Evolutionary conservation across 1,140 invertebrate genomes (phyloP).

Genomic region (Hypothenemus hampei): DNA sequence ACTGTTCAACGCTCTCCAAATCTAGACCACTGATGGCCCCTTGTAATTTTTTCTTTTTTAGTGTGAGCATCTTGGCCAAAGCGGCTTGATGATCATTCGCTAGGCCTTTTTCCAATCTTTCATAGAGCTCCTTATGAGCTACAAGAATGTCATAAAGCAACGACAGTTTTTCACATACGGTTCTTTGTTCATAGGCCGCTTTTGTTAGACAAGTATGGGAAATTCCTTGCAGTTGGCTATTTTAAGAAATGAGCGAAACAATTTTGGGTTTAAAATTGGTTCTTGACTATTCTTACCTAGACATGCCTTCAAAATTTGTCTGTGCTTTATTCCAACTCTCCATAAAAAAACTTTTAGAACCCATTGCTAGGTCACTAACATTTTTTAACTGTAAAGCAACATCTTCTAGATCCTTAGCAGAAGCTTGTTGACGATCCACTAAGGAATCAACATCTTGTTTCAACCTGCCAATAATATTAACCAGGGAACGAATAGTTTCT

Average conservation of each 20-base stretch:
- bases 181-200: constrained; percentile 45
- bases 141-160: constrained; percentile 59
- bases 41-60: constrained; percentile 67
- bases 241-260: too few species aligned
- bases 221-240: constrained; percentile 37
- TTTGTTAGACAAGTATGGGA: constrained; percentile 38
- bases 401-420: constrained; percentile 51
- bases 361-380: constrained; percentile 37
- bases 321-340: constrained; percentile 52
- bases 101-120: constrained; percentile 65
- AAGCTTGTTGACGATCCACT: constrained; percentile 46
- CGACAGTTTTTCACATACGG: constrained; percentile 58
- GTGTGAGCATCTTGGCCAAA: constrained; percentile 61
- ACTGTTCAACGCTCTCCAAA: constrained; percentile 60
- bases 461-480: constrained; percentile 46
- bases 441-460: constrained; percentile 52
- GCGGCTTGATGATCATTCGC: constrained; percentile 65
- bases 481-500: constrained; percentile 50
- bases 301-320: constrained; percentile 50
- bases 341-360: constrained; percentile 45
- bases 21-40: constrained; percentile 60
- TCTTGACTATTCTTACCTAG: too few species aligned
- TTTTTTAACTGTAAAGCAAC: constrained; percentile 42
- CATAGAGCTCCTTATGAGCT: constrained; percentile 63
- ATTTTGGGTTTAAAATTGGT: too few species aligned